Base-by-base conservation (phyloP, 1,140 invertebrate species). In the Diorhabda carinulata region DNA sequence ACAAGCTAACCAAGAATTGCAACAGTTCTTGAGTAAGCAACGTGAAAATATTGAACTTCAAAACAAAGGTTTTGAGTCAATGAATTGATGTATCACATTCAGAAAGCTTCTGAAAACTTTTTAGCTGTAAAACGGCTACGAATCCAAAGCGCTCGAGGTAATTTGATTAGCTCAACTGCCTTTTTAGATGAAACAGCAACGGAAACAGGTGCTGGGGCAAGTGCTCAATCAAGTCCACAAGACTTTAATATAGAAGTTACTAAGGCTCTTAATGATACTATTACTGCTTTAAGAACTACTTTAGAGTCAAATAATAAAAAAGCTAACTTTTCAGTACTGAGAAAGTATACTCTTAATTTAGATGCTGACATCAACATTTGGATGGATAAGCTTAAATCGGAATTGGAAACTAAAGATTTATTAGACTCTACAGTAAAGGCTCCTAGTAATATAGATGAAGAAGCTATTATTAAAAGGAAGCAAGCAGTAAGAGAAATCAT, bases 31-130 rank as follows among this genome's bases (percentile, higher is more conserved):
- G 52, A 56, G 2, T 7, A 56, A 7, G 6, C 52, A 56, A 7
- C 1, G 52, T 6, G n/a, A 56, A n/a, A 56, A 56, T n/a, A 56
- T 56, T 56, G 52, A 56, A n/a, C 52, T 56, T 56, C 52, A n/a
- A 56, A 56, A 56, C n/a, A 56, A 56, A 56, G 52, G 52, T 56
- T 56, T 56, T 56, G 52, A 56, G 52, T 56, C 52, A 6, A 56
- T 56, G 52, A 56, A 56, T 6, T 56, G 52, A 56, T 56, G 52
- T 1, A 56, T n/a, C 52, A 56, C 52, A 56, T 56, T n/a, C 52
- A 56, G 52, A 56, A 56, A n/a, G n/a, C 52, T 7, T 56, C 52
- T 1, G 52, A 56, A 56, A 56, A 56, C n/a, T 56, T 56, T n/a
- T 56, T 56, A n/a, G 52, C 52, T 56, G n/a, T 56, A n/a, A 2